Percentiles rank a stretch among this genome's conserved stretches.
These are phyloP conservation scores for Enteromius fasciolatus DNA, from an alignment of 2,797 vertebrate species.

Conservation along the genomic window DNA sequence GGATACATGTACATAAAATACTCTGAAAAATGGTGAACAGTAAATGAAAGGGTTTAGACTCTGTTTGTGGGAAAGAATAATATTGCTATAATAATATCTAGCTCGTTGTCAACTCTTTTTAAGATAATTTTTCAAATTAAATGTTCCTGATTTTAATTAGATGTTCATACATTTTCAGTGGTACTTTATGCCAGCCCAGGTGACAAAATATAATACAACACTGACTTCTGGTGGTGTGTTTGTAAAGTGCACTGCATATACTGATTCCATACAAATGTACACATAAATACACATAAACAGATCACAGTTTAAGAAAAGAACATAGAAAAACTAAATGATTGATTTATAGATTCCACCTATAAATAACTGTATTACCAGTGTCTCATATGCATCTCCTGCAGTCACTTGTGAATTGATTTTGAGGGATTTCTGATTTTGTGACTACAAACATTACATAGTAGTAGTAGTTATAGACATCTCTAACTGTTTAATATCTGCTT, in stretches of 20 bases:
- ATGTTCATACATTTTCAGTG: not conserved
- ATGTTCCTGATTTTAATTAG: not conserved
- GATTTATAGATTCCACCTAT: not conserved
- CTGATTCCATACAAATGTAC: not conserved
- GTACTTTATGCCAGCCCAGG: not conserved
- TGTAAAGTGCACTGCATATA: slow-evolving; percentile 19
- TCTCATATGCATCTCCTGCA: not conserved
- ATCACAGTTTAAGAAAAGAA: not conserved
- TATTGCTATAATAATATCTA: too few species aligned
- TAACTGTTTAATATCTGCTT: too few species aligned
- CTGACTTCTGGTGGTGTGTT: slow-evolving; percentile 74
- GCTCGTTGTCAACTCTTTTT: not conserved
- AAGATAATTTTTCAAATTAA: too few species aligned
- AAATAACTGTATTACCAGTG: not conserved
- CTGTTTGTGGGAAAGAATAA: not conserved
- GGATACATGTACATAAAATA: not conserved
- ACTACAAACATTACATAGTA: not conserved
- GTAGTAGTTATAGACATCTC: not conserved
- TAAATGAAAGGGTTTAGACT: not conserved
- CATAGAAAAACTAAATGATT: not conserved
- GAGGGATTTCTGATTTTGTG: not conserved
- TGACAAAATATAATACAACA: slow-evolving; percentile 70
- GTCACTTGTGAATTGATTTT: not conserved
- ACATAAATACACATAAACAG: not conserved
- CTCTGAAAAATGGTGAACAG: not conserved